phyloP scores from a whole-genome alignment of 2,888 invertebrate species.

The Ophonus ardosiacus region DNA sequence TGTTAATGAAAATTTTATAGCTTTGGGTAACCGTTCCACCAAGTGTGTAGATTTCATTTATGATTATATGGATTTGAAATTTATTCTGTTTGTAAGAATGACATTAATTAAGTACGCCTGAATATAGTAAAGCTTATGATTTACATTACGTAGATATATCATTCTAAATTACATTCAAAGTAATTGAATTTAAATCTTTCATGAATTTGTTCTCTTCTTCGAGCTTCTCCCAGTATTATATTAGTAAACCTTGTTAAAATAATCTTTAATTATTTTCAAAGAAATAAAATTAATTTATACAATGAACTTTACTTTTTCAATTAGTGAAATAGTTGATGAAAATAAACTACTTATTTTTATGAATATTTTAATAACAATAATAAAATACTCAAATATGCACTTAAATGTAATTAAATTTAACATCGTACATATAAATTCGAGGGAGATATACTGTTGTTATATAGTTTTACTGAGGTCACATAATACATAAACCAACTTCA shows the following conservation, averaged over 20 bases:
- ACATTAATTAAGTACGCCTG: constrained; percentile 18
- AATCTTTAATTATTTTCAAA: not conserved
- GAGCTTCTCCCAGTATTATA: not conserved
- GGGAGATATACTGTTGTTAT: not conserved
- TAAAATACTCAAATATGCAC: not conserved
- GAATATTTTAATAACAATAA: not conserved
- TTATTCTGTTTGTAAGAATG: constrained; percentile 20
- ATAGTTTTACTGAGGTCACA: constrained; percentile 33
- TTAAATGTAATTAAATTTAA: constrained; percentile 27
- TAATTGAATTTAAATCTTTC: constrained; percentile 31
- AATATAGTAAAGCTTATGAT: constrained; percentile 11
- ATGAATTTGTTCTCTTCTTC: constrained; percentile 7
- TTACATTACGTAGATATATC: constrained; percentile 28
- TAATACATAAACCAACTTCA: constrained; percentile 13
- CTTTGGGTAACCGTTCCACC: not conserved
- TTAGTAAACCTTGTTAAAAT: not conserved
- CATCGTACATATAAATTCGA: not conserved
- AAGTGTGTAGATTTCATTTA: not conserved
- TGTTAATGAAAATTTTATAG: constrained; percentile 19
- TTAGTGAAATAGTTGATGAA: not conserved
- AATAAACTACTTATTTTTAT: not conserved
- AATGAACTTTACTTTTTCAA: not conserved
- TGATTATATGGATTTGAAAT: constrained; percentile 1
- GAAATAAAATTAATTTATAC: not conserved
- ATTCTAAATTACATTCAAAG: constrained; percentile 2